Evolutionary conservation across 2,888 invertebrate species (phyloP).

Genomic region (Norana najaformis): DNA sequence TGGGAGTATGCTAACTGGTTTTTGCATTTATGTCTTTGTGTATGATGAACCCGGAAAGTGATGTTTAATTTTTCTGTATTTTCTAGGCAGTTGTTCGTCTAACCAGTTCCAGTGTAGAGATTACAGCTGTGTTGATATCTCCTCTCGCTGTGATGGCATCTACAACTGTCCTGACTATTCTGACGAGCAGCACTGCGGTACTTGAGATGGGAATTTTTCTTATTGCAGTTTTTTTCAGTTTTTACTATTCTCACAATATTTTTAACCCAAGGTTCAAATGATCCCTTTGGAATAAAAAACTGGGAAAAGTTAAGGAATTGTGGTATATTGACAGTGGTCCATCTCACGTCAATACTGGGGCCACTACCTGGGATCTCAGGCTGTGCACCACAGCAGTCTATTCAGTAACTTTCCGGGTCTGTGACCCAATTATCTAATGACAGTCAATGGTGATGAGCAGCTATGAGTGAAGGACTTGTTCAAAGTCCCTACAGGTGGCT

Average conservation of each 20-base stretch:
- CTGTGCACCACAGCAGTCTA: too few relatives aligned
- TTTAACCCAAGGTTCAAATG: not conserved
- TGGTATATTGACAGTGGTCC: too few relatives aligned
- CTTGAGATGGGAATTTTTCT: not conserved
- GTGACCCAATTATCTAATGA: too few relatives aligned
- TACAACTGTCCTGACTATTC: constrained; percentile 39
- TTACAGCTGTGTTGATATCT: constrained; percentile 49
- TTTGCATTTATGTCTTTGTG: not conserved
- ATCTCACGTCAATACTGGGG: too few relatives aligned
- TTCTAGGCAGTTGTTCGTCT: constrained; percentile 27
- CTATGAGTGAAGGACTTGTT: too few relatives aligned
- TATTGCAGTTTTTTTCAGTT: not conserved
- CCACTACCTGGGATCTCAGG: too few relatives aligned
- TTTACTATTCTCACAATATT: not conserved
- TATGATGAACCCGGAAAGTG: not conserved
- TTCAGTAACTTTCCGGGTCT: too few relatives aligned
- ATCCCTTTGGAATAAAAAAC: not conserved
- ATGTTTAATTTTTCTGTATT: not conserved
- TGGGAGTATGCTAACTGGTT: not conserved
- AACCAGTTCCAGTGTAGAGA: constrained; percentile 48
- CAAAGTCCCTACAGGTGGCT: too few relatives aligned
- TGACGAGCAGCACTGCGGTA: constrained; percentile 42
- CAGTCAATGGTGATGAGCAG: too few relatives aligned
- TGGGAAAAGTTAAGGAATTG: not conserved
- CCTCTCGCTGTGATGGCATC: constrained; percentile 37